Evolutionary conservation across 1,140 invertebrate genomes (phyloP).

Genomic region (Drosophila trapezifrons): DNA sequence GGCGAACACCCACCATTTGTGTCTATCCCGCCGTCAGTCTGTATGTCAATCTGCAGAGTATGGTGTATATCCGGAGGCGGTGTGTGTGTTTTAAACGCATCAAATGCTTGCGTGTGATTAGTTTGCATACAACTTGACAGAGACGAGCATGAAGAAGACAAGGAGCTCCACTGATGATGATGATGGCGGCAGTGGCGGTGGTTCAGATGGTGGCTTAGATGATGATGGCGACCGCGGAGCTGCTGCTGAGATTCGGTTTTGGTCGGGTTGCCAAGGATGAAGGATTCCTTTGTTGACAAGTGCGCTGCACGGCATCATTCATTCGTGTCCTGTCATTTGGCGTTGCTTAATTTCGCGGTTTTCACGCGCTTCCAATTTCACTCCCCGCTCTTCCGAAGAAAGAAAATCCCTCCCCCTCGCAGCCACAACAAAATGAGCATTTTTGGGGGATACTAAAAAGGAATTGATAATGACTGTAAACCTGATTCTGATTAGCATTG

Average conservation of each 20-base stretch:
- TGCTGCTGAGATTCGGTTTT: slow-evolving; percentile 31
- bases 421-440: slow-evolving; percentile 59
- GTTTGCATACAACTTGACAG: slow-evolving; percentile 76
- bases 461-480: slow-evolving; percentile 70
- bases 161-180: slow-evolving; percentile 21
- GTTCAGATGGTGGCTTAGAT: slow-evolving; percentile 11
- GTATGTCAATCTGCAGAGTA: slow-evolving; percentile 11
- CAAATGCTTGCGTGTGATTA: slow-evolving; percentile 81
- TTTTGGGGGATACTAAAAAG: slow-evolving; percentile 70
- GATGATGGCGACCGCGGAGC: slow-evolving; percentile 8
- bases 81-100: slow-evolving; percentile 78
- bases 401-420: slow-evolving; percentile 9
- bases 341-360: slow-evolving; percentile 73
- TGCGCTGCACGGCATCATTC: slow-evolving; percentile 53
- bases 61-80: slow-evolving; percentile 7
- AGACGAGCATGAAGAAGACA: slow-evolving; percentile 37
- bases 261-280: slow-evolving; percentile 47
- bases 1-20: neutral
- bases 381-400: neutral
- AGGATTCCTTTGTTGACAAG: slow-evolving; percentile 55
- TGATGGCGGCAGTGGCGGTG: slow-evolving; percentile 2
- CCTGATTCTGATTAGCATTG: slow-evolving; percentile 58
- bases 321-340: slow-evolving; percentile 50
- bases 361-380: slow-evolving; percentile 60
- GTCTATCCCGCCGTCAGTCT: slow-evolving; percentile 15